Evolutionary conservation across 2,797 vertebrate genomes (phyloP), one percentile per base, ranked within the genome.

Genomic region (Falco novaeseelandiae): DNA sequence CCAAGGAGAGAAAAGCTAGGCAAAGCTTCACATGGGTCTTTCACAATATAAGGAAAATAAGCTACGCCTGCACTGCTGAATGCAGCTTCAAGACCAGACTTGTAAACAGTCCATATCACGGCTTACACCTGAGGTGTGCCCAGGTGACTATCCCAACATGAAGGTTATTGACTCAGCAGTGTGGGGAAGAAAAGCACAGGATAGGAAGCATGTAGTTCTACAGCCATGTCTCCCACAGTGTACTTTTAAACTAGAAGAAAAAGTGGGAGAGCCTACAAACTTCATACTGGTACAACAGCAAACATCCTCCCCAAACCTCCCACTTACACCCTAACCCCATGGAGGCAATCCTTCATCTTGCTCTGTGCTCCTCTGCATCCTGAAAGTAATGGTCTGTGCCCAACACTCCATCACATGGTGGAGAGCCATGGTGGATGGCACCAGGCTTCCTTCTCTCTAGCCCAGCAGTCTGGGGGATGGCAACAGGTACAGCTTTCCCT

Each of bases 311-410:
- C 12, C 17, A 29, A n/a, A 20, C 2, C n/a, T 94, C 8, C 26
- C 7, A 3, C 44, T 25, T 21, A 63, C 15, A 16, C 9, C n/a
- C 26, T 44, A 20, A 8, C 0, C 2, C 11, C 29, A 4, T 3
- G 11, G 52, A 10, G 19, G 1, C 7, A 63, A 16, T 14, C 14
- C 13, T 80, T 32, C 15, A 10, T 19, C 61, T 58, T 29, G 8
- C 18, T 61, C 20, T 40, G 19, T 36, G 61, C 26, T 48, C 14
- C 65, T 32, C 40, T 54, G 29, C 9, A 12, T 42, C 27, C 62
- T 36, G 52, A 73, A 5, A 11, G 9, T 46, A 12, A 26, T 10
- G 29, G 20, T 62, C 42, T 27, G 1, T 6, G 7, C 14, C 27
- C 30, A 46, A 0, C 17, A 6, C 0, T 12, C 34, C 18, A 38